Conservation (phyloP, 2,888 invertebrate species). For the Heteromyza rotundicornis region DNA sequence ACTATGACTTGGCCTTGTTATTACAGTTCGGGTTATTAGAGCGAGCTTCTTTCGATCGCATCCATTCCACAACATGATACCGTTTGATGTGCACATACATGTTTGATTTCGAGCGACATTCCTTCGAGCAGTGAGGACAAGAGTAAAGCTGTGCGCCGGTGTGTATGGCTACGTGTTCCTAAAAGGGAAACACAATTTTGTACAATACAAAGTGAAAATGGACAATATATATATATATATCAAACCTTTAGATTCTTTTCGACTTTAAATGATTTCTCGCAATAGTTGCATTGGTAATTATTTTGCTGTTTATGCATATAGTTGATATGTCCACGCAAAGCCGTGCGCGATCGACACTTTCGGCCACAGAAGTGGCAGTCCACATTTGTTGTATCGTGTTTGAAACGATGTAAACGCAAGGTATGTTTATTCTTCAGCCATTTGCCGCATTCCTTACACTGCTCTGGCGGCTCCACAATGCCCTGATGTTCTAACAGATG, state of each 20-base stretch:
- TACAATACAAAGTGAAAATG: no score
- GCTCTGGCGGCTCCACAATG: conserved; percentile 49
- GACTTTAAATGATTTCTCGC: conserved; percentile 52
- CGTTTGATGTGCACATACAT: conserved; percentile 58
- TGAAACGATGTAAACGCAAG: conserved; percentile 42
- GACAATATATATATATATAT: background rate
- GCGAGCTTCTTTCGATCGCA: conserved; percentile 45
- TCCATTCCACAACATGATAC: conserved; percentile 52
- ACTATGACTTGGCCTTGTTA: no score
- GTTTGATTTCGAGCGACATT: conserved; percentile 55
- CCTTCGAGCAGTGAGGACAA: conserved; percentile 54
- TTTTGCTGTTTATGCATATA: conserved; percentile 50
- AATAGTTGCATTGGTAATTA: conserved; percentile 48
- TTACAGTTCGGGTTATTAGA: conserved; percentile 37
- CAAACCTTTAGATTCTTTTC: conserved; percentile 35
- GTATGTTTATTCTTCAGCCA: conserved; percentile 54
- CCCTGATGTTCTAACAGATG: conserved; percentile 48
- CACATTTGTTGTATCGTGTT: conserved; percentile 42
- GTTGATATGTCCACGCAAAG: conserved; percentile 47
- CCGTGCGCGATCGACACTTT: conserved; percentile 41
- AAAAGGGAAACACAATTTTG: background rate
- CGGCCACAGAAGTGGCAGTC: conserved; percentile 40
- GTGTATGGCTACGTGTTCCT: conserved; percentile 56
- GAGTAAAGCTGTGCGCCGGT: conserved; percentile 53
- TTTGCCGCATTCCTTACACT: conserved; percentile 46